These are phyloP conservation scores for Apocrypta bakeri DNA, from an alignment of 1,140 invertebrate species.

Conservation along the genomic window DNA sequence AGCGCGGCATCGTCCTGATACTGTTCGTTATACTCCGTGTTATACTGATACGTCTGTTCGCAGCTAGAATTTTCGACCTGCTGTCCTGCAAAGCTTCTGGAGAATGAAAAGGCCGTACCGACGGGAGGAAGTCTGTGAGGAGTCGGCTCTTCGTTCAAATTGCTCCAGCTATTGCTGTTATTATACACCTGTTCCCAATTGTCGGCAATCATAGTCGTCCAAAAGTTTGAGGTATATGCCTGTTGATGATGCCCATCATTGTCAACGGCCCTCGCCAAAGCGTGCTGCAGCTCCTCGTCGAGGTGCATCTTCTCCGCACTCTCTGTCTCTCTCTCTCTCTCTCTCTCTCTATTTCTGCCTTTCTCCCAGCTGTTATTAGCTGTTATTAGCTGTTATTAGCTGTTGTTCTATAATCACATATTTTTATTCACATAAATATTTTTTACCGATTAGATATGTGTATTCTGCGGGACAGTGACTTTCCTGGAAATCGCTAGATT, in stretches of 20 bases:
- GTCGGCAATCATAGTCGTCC: neutral
- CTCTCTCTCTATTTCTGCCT: no score
- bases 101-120: slow-evolving; percentile 68
- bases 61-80: neutral
- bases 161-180: neutral
- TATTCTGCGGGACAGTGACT: no score
- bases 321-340: no score
- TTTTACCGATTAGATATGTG: no score
- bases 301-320: slow-evolving; percentile 42
- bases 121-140: slow-evolving; percentile 63
- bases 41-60: neutral
- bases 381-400: no score
- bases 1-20: slow-evolving; percentile 4
- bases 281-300: slow-evolving; percentile 39
- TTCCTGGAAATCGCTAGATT: no score
- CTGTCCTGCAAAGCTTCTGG: slow-evolving; percentile 58
- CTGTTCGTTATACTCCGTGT: neutral
- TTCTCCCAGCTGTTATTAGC: no score
- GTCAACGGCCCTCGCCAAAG: neutral
- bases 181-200: neutral
- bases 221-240: neutral
- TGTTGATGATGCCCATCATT: neutral
- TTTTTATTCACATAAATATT: no score
- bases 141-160: slow-evolving; percentile 2
- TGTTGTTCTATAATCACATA: no score